phyloP scores from a whole-genome alignment of 2,888 invertebrate species.

The Trachelus troglodyta region DNA sequence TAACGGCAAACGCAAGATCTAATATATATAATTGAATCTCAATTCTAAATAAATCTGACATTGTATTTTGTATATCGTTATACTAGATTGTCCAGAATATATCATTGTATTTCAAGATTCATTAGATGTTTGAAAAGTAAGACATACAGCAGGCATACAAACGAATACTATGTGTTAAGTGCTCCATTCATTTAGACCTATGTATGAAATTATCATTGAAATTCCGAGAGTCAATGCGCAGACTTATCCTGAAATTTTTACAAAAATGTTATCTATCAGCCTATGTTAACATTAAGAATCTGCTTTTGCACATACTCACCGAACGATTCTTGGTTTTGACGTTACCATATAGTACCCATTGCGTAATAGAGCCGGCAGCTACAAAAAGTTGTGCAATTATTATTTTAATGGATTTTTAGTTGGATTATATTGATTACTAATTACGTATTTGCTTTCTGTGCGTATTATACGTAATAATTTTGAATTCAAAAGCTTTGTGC shows the following conservation, averaged over 20 bases:
- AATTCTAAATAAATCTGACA: slow-evolving; percentile 9
- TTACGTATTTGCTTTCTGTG: neutral
- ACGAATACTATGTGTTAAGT: neutral
- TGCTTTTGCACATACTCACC: neutral
- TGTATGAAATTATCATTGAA: too few relatives aligned
- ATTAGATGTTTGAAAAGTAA: neutral
- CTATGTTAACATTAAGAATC: neutral
- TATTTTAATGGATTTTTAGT: neutral
- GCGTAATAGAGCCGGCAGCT: neutral
- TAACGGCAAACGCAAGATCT: neutral
- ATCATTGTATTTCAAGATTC: neutral
- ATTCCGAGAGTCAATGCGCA: too few relatives aligned
- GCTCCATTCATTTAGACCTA: neutral
- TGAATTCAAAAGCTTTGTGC: neutral
- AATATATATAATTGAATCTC: slow-evolving; percentile 9
- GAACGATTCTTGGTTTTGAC: neutral
- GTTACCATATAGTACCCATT: neutral
- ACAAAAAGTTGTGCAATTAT: neutral
- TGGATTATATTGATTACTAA: neutral
- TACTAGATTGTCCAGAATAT: slow-evolving; percentile 6
- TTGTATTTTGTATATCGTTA: slow-evolving; percentile 11
- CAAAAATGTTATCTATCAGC: neutral
- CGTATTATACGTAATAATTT: neutral
- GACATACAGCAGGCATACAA: neutral
- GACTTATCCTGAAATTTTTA: neutral